These are phyloP conservation scores for Psittacula derbiana DNA, from an alignment of 2,797 vertebrate genomes.

Conservation along the genomic window DNA sequence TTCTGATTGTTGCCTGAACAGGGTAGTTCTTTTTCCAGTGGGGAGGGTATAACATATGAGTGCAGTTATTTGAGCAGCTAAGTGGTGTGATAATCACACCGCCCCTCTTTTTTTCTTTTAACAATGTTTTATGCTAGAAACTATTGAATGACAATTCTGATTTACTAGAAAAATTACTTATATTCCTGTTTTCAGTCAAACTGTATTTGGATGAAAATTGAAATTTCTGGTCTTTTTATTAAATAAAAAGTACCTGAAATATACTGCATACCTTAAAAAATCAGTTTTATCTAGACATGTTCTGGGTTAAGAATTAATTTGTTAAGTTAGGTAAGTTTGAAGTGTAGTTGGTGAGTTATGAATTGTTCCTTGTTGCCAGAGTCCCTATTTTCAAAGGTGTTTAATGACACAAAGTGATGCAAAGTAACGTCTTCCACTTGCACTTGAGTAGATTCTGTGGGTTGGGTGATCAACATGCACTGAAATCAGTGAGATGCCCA, in stretches of 20 bases:
- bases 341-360: neutral
- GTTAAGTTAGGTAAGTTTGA: neutral
- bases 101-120: accelerated
- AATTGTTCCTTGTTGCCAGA: neutral
- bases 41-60: neutral
- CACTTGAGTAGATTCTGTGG: neutral
- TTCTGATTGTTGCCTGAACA: accelerated
- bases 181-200: neutral
- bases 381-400: neutral
- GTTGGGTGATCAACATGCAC: neutral
- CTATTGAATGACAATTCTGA: neutral
- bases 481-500: neutral
- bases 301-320: neutral
- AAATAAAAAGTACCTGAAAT: neutral
- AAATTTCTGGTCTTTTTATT: neutral
- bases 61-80: neutral
- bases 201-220: neutral
- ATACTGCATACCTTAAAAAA: neutral
- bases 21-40: neutral
- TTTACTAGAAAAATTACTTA: neutral
- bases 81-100: neutral
- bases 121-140: neutral
- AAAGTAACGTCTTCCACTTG: neutral
- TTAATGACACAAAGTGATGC: neutral
- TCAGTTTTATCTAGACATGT: neutral